Percentiles rank a stretch among this genome's conserved stretches.
Evolutionary conservation across 2,797 vertebrate species (phyloP).

Genomic region (Poliocrania exsul): DNA sequence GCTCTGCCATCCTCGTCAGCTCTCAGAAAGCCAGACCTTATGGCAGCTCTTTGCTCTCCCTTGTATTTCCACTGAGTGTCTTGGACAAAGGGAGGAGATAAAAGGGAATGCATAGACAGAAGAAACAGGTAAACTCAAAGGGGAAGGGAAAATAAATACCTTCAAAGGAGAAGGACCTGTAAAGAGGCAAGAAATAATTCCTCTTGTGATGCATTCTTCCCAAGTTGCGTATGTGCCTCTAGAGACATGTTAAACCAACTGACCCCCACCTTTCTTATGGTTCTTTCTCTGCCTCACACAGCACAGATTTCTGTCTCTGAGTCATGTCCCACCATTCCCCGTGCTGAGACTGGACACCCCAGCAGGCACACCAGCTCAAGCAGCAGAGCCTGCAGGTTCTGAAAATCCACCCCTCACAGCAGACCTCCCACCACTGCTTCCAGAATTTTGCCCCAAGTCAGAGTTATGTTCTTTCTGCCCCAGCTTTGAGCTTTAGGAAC

Average conservation of each 20-base stretch:
- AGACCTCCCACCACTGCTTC: not conserved
- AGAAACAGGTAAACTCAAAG: not conserved
- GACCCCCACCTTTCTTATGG: not conserved
- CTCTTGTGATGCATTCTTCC: not conserved
- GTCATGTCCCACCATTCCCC: not conserved
- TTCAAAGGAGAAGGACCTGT: not conserved
- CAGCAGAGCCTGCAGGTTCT: not conserved
- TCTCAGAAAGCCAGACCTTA: not conserved
- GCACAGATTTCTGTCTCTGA: not conserved
- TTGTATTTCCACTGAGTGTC: not conserved
- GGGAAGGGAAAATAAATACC: not conserved
- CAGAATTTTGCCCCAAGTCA: not conserved
- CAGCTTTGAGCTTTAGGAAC: not conserved
- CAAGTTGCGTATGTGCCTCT: not conserved
- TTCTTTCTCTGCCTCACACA: not conserved
- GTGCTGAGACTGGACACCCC: not conserved
- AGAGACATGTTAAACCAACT: not conserved
- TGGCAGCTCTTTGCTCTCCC: not conserved
- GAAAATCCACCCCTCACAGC: not conserved
- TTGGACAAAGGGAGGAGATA: not conserved
- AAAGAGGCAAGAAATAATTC: not conserved
- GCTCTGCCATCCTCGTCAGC: not conserved
- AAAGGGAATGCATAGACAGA: not conserved
- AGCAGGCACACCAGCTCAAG: not conserved
- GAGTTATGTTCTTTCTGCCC: not conserved